These are phyloP conservation scores for Eueides isabella DNA, from an alignment of 1,140 invertebrate genomes.

Conservation along the genomic window DNA sequence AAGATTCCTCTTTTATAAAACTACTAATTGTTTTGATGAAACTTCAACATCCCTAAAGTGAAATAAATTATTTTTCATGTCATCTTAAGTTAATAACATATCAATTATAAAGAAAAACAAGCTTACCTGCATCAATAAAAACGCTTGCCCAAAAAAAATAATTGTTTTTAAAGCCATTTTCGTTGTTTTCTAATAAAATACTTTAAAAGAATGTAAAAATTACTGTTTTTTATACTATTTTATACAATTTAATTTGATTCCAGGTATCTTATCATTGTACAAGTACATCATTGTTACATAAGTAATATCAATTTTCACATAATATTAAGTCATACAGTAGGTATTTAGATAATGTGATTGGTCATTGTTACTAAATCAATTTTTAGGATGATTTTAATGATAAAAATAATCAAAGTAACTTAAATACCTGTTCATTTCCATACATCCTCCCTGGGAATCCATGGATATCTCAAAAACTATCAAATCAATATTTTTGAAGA, in stretches of 20 bases:
- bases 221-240: not conserved
- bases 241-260: not conserved
- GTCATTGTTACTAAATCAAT: too few relatives aligned
- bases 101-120: not conserved
- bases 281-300: not conserved
- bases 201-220: not conserved
- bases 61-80: too few relatives aligned
- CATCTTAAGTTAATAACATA: too few relatives aligned
- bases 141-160: not conserved
- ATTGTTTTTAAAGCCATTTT: not conserved
- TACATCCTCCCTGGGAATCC: too few relatives aligned
- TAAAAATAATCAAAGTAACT: too few relatives aligned
- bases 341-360: not conserved
- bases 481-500: too few relatives aligned
- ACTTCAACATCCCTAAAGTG: too few relatives aligned
- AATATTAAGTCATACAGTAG: not conserved
- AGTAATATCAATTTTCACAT: not conserved
- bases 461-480: too few relatives aligned
- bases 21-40: too few relatives aligned
- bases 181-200: not conserved
- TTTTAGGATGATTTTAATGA: too few relatives aligned
- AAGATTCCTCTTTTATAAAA: too few relatives aligned
- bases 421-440: too few relatives aligned
- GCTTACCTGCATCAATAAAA: constrained; percentile 7
- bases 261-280: not conserved